Evolutionary conservation across 2,888 invertebrate genomes (phyloP), one percentile per base, ranked within the genome.

Genomic region (Caenorhabditis sinica): DNA sequence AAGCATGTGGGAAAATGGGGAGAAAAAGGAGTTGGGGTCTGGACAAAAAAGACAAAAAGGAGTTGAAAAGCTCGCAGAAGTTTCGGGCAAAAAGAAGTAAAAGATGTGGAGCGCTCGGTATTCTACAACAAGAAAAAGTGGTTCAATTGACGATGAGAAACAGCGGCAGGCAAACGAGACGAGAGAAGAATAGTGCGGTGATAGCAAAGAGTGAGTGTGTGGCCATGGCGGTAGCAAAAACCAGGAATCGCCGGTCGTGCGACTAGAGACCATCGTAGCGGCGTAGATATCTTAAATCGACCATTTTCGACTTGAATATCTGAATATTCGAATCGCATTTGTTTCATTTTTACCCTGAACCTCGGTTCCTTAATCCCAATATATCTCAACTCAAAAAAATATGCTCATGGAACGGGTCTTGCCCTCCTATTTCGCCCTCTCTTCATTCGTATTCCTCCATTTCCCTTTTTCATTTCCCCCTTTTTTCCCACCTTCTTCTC

Each of bases 161-260:
- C 77, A n/a, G 40, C 77, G 40, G 76, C 68, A 60, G 28, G 63
- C 23, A n/a, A 49, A 49, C 49, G 49, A 49, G 49, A 49, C n/a
- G 49, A 63, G 40, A n/a, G 53, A 71, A 6, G 65, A 65, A 79
- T 33, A 79, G 71, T 65, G 79, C 79, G 79, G 53, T 25, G 79
- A 49, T 71, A 79, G 79, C 79, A 79, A 72, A 79, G 71, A 79
- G 65, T 58, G 72, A 79, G 79, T 71, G 79, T 69, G 79, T 25
- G 72, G 79, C 79, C 79, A 72, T 72, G 71, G 79, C 79, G 79
- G 79, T 79, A 71, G 79, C 69, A 79, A 79, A 56, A 72, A 72
- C 79, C 79, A 79, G 79, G 79, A 79, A 79, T 65, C 79, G 79
- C 43, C 79, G 79, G 79, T 79, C 79, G 71, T 72, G 63, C 79